Base-by-base conservation (phyloP, 2,113 vertebrate genomes). In the Scytalopus superciliaris region DNA sequence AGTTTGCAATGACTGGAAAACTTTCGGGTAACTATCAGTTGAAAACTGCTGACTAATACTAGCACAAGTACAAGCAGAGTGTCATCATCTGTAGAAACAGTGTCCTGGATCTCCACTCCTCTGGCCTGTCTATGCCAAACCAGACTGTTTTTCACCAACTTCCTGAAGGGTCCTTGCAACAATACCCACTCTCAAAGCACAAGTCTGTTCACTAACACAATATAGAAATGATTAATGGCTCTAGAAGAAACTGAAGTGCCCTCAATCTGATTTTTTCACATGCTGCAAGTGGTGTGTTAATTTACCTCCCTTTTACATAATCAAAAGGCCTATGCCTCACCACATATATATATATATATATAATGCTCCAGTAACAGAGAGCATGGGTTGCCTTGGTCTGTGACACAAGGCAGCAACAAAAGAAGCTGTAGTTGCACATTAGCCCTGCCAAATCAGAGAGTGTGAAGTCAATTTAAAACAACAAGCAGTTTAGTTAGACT, bases 381-480 rank as follows among this genome's bases (percentile, higher is more conserved):
- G 13, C n/a, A 63, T 0, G 0, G 16, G 19, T 35, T 74, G 42
- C 42, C 56, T 42, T 53, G 33, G 37, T 39, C 9, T 2, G 0
- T 52, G 49, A 50, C 53, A 63, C 21, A 24, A 52, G 30, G 55
- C 10, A 75, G 21, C 14, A 31, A 37, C 19, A 70, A 44, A 76
- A 72, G 69, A 22, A 72, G 52, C 52, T 49, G 44, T n/a, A 59
- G 12, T 4, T 78, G 35, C 27, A 73, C 5, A 8, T 18, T 19
- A 67, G 24, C 42, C 14, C 28, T 25, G 4, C 9, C 40, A 87
- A 52, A 73, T 12, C 15, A 44, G 28, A 39, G 11, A 50, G 25
- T 1, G 1, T 35, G 37, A 83, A 90, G 28, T 17, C n/a, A 67
- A 19, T 47, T 87, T 62, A 67, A 50, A 50, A 49, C 9, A 63